Percentiles rank a stretch among this genome's conserved stretches.
Evolutionary conservation across 2,888 invertebrate genomes (phyloP).

Genomic region (Erebia ligea): DNA sequence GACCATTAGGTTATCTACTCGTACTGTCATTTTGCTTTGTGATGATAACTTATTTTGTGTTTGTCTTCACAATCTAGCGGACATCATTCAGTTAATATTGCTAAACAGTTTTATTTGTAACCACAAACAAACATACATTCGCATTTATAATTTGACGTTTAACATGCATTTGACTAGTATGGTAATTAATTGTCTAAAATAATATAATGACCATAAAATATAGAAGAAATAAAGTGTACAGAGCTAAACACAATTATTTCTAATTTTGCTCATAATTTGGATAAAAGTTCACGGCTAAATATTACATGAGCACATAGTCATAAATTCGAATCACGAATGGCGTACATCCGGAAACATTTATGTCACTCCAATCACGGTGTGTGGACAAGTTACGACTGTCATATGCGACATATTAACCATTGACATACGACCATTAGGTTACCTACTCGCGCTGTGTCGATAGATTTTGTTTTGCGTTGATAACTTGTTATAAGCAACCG

Average conservation of each 20-base stretch:
- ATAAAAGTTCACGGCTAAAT: slow-evolving; percentile 14
- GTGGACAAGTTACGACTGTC: slow-evolving; percentile 33
- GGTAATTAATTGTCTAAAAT: too few relatives aligned
- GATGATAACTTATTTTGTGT: not conserved
- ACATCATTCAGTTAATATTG: too few relatives aligned
- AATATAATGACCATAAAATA: too few relatives aligned
- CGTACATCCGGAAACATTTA: slow-evolving; percentile 23
- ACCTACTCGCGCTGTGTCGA: slow-evolving; percentile 12
- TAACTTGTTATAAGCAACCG: too few relatives aligned
- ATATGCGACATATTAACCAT: slow-evolving; percentile 30
- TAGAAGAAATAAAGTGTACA: too few relatives aligned
- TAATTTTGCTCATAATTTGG: slow-evolving; percentile 8
- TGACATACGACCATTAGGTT: slow-evolving; percentile 20
- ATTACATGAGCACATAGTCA: slow-evolving; percentile 4
- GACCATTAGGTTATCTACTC: slow-evolving; percentile 10
- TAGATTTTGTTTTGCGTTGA: slow-evolving; percentile 19
- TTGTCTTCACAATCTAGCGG: too few relatives aligned
- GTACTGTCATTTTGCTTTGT: slow-evolving; percentile 17
- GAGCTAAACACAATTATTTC: not conserved
- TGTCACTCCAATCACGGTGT: slow-evolving; percentile 30
- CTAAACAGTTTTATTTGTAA: too few relatives aligned
- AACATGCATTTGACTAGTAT: too few relatives aligned
- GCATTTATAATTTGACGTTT: too few relatives aligned
- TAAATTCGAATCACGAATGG: slow-evolving; percentile 16
- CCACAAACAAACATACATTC: too few relatives aligned